Evolutionary conservation across 1,140 invertebrate species (phyloP).

Genomic region (Metopolophium dirhodum): DNA sequence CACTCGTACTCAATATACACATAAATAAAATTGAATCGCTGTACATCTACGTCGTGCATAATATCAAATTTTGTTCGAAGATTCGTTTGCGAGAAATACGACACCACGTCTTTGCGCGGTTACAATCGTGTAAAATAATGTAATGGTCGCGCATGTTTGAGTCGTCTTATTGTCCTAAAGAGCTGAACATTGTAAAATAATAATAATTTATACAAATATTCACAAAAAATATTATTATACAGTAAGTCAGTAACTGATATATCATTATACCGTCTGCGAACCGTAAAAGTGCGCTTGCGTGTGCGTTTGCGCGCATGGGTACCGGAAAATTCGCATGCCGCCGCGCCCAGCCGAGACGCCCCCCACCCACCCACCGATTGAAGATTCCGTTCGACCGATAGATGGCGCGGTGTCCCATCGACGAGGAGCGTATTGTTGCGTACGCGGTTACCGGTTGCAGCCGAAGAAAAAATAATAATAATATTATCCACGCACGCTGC

Average conservation of each 20-base stretch:
- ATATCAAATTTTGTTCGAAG: not conserved
- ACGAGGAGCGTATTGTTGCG: not conserved
- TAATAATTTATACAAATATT: not conserved
- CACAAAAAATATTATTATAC: not conserved
- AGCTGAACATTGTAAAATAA: not conserved
- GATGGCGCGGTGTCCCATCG: not conserved
- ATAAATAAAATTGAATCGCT: not conserved
- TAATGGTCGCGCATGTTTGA: not conserved
- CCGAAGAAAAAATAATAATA: not conserved
- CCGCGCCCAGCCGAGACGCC: not conserved
- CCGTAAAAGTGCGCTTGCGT: not conserved
- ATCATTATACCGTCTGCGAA: not conserved
- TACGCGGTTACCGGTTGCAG: slow-evolving; percentile 18
- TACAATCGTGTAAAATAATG: not conserved
- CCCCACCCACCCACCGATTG: not conserved
- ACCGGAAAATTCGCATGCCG: not conserved
- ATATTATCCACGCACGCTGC: not conserved
- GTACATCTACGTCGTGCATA: not conserved
- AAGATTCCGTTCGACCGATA: not conserved
- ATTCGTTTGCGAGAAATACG: not conserved
- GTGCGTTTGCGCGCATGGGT: not conserved
- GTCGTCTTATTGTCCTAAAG: not conserved
- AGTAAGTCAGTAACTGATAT: not conserved
- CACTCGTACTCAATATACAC: not conserved
- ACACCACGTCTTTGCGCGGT: not conserved